Conservation (phyloP, 2,797 vertebrate genomes). For the Arrhamphus sclerolepis region DNA sequence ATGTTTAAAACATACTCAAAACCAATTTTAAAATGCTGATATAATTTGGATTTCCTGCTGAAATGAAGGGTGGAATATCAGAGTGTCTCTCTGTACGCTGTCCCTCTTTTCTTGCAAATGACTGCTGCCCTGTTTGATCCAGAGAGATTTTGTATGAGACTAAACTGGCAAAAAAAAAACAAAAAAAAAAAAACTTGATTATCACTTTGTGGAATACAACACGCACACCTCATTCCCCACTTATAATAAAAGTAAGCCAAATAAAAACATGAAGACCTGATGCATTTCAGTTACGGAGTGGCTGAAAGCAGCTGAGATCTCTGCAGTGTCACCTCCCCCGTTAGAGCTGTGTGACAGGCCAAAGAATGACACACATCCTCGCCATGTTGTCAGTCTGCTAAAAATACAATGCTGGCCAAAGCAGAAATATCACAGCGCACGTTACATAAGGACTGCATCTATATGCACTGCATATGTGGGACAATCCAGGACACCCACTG, state of each 20-base stretch:
- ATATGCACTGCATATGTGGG: conserved; percentile 28
- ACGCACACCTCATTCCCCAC: conserved; percentile 24
- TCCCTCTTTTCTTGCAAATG: conserved; percentile 29
- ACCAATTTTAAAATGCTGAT: background rate
- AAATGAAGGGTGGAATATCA: background rate
- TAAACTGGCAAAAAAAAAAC: conserved; percentile 3
- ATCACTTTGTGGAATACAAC: too few species aligned
- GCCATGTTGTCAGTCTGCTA: conserved; percentile 57
- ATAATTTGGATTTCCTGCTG: too few species aligned
- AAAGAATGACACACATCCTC: conserved; percentile 54
- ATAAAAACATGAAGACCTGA: conserved; percentile 22
- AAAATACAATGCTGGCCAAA: conserved; percentile 56
- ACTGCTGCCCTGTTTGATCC: conserved; percentile 19
- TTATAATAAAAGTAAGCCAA: conserved; percentile 9
- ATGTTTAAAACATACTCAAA: conserved; percentile 5
- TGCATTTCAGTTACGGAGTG: conserved; percentile 17
- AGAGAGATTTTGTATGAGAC: conserved; percentile 20
- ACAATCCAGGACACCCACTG: conserved; percentile 28
- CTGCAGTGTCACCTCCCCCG: conserved; percentile 18
- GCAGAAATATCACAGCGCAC: conserved; percentile 11
- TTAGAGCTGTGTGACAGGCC: conserved; percentile 24
- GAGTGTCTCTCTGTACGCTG: conserved; percentile 3
- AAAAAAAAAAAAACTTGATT: conserved; percentile 5
- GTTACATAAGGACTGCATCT: conserved; percentile 42
- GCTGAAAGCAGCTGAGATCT: conserved; percentile 13